Conservation (phyloP, 2,113 vertebrate genomes). For the Rhinolophus ferrumequinum region DNA sequence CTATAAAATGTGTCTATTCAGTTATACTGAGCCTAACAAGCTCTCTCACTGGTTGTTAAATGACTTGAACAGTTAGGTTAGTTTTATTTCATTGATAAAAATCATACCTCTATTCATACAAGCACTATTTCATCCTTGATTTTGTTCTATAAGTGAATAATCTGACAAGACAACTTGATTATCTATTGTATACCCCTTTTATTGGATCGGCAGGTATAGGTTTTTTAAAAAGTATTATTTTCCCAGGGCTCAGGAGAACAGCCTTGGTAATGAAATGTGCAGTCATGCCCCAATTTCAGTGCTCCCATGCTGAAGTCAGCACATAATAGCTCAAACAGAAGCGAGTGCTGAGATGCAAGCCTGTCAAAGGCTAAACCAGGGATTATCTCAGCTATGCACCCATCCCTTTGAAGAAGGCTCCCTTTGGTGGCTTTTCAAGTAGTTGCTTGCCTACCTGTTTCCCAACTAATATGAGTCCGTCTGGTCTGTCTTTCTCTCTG, state of each 20-base stretch:
- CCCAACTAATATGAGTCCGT: neutral
- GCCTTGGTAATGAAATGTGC: constrained; percentile 60
- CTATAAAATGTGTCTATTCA: constrained; percentile 26
- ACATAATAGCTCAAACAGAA: constrained; percentile 66
- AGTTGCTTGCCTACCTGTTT: constrained; percentile 72
- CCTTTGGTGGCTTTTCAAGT: constrained; percentile 54
- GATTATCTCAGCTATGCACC: constrained; percentile 72
- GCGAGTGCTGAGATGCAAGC: constrained; percentile 63
- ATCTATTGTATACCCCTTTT: neutral
- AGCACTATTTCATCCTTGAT: neutral
- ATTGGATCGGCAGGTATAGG: neutral
- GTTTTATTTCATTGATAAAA: constrained; percentile 57
- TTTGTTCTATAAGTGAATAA: constrained; percentile 54
- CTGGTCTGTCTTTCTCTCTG: constrained; percentile 12
- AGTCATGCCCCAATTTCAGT: constrained; percentile 74
- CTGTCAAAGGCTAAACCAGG: constrained; percentile 71
- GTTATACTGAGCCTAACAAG: neutral
- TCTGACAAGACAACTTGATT: constrained; percentile 31
- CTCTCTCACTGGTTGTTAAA: constrained; percentile 10
- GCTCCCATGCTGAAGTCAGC: constrained; percentile 76
- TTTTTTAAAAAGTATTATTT: constrained; percentile 49
- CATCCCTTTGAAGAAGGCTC: constrained; percentile 70
- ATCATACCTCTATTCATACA: neutral
- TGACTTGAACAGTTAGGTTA: neutral
- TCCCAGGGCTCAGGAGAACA: constrained; percentile 15